Base-by-base conservation (phyloP, 2,113 vertebrate genomes). In the Cavia porcellus region DNA sequence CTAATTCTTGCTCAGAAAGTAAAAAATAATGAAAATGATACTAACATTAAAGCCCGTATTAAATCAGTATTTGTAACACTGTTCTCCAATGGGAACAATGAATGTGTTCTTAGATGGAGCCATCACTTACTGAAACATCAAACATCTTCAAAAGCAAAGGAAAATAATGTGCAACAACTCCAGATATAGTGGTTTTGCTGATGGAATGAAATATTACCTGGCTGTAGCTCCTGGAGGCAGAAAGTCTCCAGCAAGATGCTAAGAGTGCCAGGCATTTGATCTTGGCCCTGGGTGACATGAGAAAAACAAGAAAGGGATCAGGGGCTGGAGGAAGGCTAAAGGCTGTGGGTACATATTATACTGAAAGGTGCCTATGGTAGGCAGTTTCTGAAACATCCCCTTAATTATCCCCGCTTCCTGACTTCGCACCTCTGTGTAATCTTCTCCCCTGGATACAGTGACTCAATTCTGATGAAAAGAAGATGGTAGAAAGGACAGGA, bases 81-180 rank as follows among this genome's bases (percentile, higher is more conserved):
- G 22, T 59, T 92, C 35, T 88, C 87, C 62, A 55, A 1, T 93
- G 92, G n/a, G 79, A 91, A 62, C 52, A 74, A 94, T 89, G 59
- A 75, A 0, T 61, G 82, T 0, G n/a, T 35, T 96, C 97, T 98
- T 86, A 91, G 95, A n/a, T 11, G 45, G 64, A 95, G 5, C 3
- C 30, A 79, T 96, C 62, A 15, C 50, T 95, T 80, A 55, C 66
- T 86, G 95, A 93, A 90, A 82, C 24, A 88, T 25, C 94, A 45
- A 92, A 97, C 57, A 45, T 89, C 61, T 81, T 96, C n/a, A 72
- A 35, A 97, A 97, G 45, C 52, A 93, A 79, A 14, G 45, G 64
- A 35, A 97, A 97, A 35, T 3, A 15, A 80, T 35, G 28, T 59
- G 75, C 12, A 89, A 64, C 15, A 50, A 7, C 45, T 25, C 28